Evolutionary conservation across 92 coral and sea anemone species (phyloP), one percentile per base, ranked within the genome.

Genomic region (Porites cylindrica): DNA sequence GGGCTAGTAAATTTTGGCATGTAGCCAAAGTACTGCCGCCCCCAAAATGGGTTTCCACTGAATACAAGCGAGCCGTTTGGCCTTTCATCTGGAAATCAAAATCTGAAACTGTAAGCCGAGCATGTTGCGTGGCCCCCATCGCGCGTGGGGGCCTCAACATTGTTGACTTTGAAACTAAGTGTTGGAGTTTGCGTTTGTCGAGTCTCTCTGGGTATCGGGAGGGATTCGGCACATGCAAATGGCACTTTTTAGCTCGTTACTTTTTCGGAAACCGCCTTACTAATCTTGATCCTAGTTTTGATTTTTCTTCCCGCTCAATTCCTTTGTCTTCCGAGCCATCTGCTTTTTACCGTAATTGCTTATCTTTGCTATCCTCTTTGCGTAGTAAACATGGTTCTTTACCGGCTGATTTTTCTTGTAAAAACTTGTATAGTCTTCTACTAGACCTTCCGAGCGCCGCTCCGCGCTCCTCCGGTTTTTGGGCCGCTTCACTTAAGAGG

Each of bases 1-100:
- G 68, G 16, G 32, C 51, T 2, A 38, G 75, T 20, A 60, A 72
- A 7, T 47, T 88, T 32, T 72, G 80, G 75, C 63, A 47, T 26
- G 26, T 14, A 1, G 85, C 85, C 3, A 65, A 75, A 1, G 16
- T 81, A 6, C 51, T 84, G 0, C 23, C 81, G 0, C 62, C 32
- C 29, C 29, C 91, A 16, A 59, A 65, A 0, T 64, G 61, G 61
- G 66, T 85, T 4, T 38, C 47, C 47, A 0, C 0, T 3, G 47
- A 38, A 4, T 38, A 38, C 47, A 38, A 38, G 6, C 5, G 47
- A 4, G 47, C 19, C 2, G 29, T 16, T 1, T 69, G 74, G 74
- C 38, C 38, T 4, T 69, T 69, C 8, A 10, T 69, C 2, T 69
- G 51, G 74, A 69, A 69, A 69, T 2, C 14, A 10, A 69, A 69